A percentile compares a stretch with the other conserved stretches of the same genome.
Evolutionary conservation across 2,888 invertebrate genomes (phyloP).

Genomic region (Pogonocherus hispidulus): DNA sequence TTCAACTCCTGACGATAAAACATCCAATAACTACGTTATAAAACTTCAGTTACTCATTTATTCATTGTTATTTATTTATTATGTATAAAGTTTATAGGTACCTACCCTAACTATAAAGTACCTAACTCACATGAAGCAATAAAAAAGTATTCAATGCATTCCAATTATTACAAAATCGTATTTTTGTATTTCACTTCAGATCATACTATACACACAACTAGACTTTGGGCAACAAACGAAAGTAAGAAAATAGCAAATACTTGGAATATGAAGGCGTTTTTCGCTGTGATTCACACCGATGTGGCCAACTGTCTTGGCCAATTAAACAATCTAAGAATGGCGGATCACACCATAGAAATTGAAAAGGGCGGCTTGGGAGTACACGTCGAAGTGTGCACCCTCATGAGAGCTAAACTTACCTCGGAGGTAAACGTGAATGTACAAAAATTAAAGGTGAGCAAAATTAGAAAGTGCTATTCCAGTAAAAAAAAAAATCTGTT

Average conservation of each 20-base stretch:
- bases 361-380: conserved; percentile 74
- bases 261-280: conserved; percentile 84
- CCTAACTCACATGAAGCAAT: too few relatives aligned
- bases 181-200: conserved; percentile 72
- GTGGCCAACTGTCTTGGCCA: conserved; percentile 75
- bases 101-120: too few relatives aligned
- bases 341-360: conserved; percentile 74
- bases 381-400: conserved; percentile 84
- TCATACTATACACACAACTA: conserved; percentile 84
- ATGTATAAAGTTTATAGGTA: too few relatives aligned
- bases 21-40: too few relatives aligned
- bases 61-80: too few relatives aligned
- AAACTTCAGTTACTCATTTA: too few relatives aligned
- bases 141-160: too few relatives aligned
- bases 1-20: too few relatives aligned
- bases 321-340: conserved; percentile 72
- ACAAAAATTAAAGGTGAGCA: conserved; percentile 78
- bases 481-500: too few relatives aligned
- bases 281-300: conserved; percentile 77
- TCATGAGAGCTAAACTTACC: conserved; percentile 84
- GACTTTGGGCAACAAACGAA: conserved; percentile 83
- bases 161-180: too few relatives aligned
- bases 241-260: conserved; percentile 79
- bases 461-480: background rate
- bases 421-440: conserved; percentile 85